A percentile compares a stretch with the other conserved stretches of the same genome.
Evolutionary conservation across 30 jellyfish, hydroid and myxozoan species (phyloP).

Genomic region (Aurelia aurita complex sp. Pacific): DNA sequence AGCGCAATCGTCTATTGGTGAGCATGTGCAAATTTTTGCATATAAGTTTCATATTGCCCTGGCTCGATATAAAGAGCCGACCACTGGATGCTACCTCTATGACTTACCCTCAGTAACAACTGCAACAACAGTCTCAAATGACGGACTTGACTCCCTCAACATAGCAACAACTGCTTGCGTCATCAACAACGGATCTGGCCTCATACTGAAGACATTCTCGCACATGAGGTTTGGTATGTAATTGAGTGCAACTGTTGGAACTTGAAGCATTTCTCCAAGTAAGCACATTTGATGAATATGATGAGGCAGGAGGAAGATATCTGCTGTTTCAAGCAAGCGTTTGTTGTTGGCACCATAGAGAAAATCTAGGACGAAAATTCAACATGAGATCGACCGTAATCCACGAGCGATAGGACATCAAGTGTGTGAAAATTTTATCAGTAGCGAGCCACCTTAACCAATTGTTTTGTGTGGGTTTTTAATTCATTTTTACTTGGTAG

Average conservation of each 20-base stretch:
- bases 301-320: conserved; percentile 57
- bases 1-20: no score
- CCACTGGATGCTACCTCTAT: background rate
- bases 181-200: conserved; percentile 66
- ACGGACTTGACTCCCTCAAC: conserved; percentile 70
- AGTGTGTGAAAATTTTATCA: no score
- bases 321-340: conserved; percentile 43
- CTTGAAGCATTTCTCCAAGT: conserved; percentile 68
- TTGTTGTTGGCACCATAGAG: conserved; percentile 36
- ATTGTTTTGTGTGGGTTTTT: no score
- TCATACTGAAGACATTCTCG: conserved; percentile 60
- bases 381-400: background rate
- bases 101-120: conserved; percentile 62
- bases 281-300: conserved; percentile 54
- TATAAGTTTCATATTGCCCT: no score
- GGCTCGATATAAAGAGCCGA: no score
- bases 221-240: conserved; percentile 62
- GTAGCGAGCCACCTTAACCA: no score
- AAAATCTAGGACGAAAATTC: conserved; percentile 22
- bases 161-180: conserved; percentile 66
- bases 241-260: conserved; percentile 64
- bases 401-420: no score
- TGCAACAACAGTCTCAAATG: conserved; percentile 72
- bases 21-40: no score
- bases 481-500: no score